Evolutionary conservation across 2,797 vertebrate genomes (phyloP).

Genomic region (Brachymystax lenok): DNA sequence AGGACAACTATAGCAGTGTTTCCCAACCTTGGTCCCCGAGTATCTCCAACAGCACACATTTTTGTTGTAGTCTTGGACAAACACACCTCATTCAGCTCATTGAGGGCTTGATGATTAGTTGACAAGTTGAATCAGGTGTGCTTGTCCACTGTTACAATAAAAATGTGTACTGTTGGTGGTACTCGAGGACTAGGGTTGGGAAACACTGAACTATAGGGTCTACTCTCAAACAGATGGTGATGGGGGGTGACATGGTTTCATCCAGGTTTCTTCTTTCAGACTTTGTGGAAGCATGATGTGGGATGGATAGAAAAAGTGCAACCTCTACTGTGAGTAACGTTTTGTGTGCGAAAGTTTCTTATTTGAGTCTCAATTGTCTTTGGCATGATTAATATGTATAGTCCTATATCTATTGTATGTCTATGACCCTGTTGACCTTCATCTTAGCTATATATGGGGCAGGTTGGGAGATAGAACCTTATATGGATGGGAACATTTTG

Average conservation of each 20-base stretch:
- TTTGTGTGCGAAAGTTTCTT: not conserved
- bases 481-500: no score
- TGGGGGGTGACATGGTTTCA: not conserved
- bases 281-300: slow-evolving; percentile 78
- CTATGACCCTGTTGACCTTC: slow-evolving; percentile 21
- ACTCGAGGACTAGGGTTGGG: no score
- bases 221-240: not conserved
- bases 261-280: slow-evolving; percentile 51
- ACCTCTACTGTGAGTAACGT: slow-evolving; percentile 64
- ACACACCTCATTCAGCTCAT: no score
- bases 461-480: no score
- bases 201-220: not conserved
- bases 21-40: no score
- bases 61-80: no score
- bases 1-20: not conserved
- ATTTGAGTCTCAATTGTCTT: not conserved
- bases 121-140: no score
- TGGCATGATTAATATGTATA: not conserved
- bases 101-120: no score
- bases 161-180: no score
- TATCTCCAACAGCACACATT: no score
- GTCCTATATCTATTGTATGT: not conserved
- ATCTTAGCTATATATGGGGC: no score
- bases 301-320: slow-evolving; percentile 77
- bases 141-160: no score